phyloP scores from a whole-genome alignment of 2,888 invertebrate species.

The Drymonia ruficornis region DNA sequence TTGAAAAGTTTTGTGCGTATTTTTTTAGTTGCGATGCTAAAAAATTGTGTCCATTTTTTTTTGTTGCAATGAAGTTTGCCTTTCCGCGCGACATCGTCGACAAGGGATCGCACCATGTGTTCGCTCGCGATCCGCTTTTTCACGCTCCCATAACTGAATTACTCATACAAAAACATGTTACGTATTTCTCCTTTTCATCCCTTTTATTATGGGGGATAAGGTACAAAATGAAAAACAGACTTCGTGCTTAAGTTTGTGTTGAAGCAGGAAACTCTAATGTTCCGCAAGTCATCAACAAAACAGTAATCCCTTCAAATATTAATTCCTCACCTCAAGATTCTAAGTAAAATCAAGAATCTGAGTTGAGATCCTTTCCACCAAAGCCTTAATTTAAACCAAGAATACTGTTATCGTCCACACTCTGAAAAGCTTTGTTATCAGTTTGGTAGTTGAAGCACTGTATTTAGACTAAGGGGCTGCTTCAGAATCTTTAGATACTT shows the following conservation, averaged over 20 bases:
- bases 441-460: no score
- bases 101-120: conserved; percentile 53
- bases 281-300: conserved; percentile 45
- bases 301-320: conserved; percentile 48
- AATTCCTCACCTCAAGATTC: conserved; percentile 26
- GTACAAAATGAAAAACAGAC: conserved; percentile 18
- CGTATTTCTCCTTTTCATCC: conserved; percentile 13
- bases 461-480: no score
- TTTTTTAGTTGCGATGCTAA: conserved; percentile 14
- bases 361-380: no score
- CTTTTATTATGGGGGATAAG: conserved; percentile 19
- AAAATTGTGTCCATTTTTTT: conserved; percentile 19
- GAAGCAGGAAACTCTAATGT: conserved; percentile 36
- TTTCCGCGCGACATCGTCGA: conserved; percentile 53
- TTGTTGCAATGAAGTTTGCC: conserved; percentile 46
- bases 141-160: conserved; percentile 57
- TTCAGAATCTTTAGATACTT: no score
- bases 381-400: no score
- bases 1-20: conserved; percentile 10
- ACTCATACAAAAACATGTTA: conserved; percentile 38
- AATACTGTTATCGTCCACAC: no score
- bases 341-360: no score
- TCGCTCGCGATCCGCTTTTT: conserved; percentile 53
- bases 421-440: no score
- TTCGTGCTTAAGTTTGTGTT: conserved; percentile 20